phyloP scores from a whole-genome alignment of 2,888 invertebrate species.

The Ecliptopera silaceata region DNA sequence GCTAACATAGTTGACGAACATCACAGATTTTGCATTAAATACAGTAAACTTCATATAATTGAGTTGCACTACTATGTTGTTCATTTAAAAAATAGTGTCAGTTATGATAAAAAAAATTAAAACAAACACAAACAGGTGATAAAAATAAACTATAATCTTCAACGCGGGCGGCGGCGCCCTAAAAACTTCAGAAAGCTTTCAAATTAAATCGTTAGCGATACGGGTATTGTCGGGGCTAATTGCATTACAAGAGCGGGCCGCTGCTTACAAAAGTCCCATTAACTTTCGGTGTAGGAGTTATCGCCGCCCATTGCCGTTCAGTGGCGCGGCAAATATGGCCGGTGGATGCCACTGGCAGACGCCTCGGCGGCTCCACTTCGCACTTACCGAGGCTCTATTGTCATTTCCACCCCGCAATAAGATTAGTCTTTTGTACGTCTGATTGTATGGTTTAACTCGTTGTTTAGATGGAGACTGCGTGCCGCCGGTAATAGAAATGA shows the following conservation, averaged over 20 bases:
- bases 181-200: slow-evolving; percentile 55
- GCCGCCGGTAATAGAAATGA: slow-evolving; percentile 31
- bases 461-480: slow-evolving; percentile 37
- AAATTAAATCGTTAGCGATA: slow-evolving; percentile 79
- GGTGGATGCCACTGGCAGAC: slow-evolving; percentile 70
- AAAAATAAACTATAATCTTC: slow-evolving; percentile 36
- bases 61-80: too few relatives aligned
- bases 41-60: too few relatives aligned
- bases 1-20: too few relatives aligned
- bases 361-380: slow-evolving; percentile 59
- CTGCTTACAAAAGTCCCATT: slow-evolving; percentile 76
- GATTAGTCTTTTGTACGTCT: slow-evolving; percentile 75
- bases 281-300: slow-evolving; percentile 74
- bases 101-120: not conserved
- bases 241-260: slow-evolving; percentile 80
- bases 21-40: too few relatives aligned
- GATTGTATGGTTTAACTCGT: slow-evolving; percentile 73
- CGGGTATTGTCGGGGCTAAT: slow-evolving; percentile 77
- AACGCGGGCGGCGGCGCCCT: slow-evolving; percentile 42
- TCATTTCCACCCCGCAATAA: slow-evolving; percentile 63
- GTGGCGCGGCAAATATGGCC: slow-evolving; percentile 77
- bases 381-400: slow-evolving; percentile 49
- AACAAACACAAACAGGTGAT: slow-evolving; percentile 26
- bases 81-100: not conserved
- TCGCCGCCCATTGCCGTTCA: slow-evolving; percentile 58